A percentile compares a stretch with the other conserved stretches of the same genome.
phyloP scores from a whole-genome alignment of 1,140 invertebrate genomes.

The Paralvinella palmiformis region DNA sequence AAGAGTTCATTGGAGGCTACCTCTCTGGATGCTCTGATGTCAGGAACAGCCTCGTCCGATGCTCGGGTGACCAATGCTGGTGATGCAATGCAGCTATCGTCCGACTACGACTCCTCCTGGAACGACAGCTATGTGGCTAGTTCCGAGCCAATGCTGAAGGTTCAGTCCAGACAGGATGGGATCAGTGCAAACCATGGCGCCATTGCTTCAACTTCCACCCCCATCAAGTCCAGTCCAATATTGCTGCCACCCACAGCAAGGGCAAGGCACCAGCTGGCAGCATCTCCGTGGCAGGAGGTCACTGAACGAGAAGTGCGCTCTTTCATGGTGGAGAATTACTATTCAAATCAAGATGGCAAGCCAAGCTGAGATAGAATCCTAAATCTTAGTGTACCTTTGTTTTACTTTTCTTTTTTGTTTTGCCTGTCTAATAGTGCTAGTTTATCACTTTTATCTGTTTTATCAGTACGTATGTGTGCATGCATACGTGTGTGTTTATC shows the following conservation, averaged over 20 bases:
- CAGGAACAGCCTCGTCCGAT: not conserved
- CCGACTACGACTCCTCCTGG: not conserved
- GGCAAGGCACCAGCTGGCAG: no score
- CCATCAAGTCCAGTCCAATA: not conserved
- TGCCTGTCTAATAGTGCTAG: no score
- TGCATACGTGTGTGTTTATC: no score
- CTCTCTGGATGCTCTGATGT: not conserved
- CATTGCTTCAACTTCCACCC: not conserved
- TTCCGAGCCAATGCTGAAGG: not conserved
- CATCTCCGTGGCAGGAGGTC: not conserved
- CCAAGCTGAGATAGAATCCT: no score
- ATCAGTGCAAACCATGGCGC: not conserved
- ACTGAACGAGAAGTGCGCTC: conserved; percentile 11
- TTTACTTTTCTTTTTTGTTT: no score
- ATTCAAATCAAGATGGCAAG: no score
- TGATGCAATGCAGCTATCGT: not conserved
- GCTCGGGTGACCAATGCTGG: not conserved
- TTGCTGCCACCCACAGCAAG: not conserved
- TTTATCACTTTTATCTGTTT: no score
- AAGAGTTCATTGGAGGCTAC: not conserved
- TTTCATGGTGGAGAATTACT: conserved; percentile 14
- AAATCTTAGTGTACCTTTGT: no score
- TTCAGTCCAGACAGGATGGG: not conserved
- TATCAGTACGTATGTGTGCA: no score
- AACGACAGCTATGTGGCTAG: not conserved